Conservation (phyloP, 1,140 invertebrate genomes). For the Heliconius melpomene region DNA sequence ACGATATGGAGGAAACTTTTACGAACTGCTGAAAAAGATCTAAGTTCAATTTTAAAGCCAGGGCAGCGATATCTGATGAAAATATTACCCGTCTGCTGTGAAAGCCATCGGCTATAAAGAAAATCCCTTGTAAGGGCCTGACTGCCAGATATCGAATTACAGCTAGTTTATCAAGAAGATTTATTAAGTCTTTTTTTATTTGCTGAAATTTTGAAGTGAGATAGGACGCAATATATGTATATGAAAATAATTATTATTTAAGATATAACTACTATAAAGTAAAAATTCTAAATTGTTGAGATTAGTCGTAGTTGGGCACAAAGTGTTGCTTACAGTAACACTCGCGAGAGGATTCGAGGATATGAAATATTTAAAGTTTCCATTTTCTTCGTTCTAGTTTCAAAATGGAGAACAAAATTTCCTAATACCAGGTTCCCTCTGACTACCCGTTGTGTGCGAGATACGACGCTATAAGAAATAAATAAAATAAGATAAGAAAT, state of each 20-base stretch:
- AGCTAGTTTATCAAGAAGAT: slow-evolving; percentile 44
- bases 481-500: too few relatives aligned
- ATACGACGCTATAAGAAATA: too few relatives aligned
- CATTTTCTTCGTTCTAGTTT: too few relatives aligned
- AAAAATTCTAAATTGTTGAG: too few relatives aligned
- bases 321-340: too few relatives aligned
- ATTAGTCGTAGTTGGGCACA: accelerated
- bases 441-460: too few relatives aligned
- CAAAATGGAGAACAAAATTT: too few relatives aligned
- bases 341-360: too few relatives aligned
- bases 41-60: slow-evolving; percentile 29
- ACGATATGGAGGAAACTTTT: slow-evolving; percentile 8
- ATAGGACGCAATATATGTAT: slow-evolving; percentile 13
- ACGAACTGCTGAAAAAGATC: slow-evolving; percentile 16
- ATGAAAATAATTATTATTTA: background rate
- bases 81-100: slow-evolving; percentile 20
- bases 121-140: slow-evolving; percentile 37
- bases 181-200: slow-evolving; percentile 37
- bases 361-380: too few relatives aligned
- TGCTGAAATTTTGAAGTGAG: slow-evolving; percentile 22
- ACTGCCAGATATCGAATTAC: slow-evolving; percentile 38
- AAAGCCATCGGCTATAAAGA: slow-evolving; percentile 30
- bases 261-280: too few relatives aligned
- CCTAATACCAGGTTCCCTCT: too few relatives aligned
- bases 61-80: slow-evolving; percentile 25